Base-by-base conservation (phyloP, 2,888 invertebrate species). In the Scaptomyza caliginosa region DNA sequence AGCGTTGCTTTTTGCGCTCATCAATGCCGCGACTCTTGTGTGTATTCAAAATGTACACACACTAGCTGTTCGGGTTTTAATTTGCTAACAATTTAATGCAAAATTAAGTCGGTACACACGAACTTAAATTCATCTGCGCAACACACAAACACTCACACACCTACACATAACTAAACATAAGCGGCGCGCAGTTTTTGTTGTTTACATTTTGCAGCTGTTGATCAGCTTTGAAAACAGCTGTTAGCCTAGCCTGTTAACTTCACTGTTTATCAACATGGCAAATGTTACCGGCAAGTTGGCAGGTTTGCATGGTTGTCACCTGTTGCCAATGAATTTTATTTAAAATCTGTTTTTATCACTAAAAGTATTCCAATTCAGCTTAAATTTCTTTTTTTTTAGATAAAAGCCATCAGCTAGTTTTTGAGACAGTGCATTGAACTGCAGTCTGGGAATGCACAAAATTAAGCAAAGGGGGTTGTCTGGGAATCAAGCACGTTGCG, bases 341-440 rank as follows among this genome's bases (percentile, higher is more conserved):
- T 45, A 17, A 23, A 32, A 40, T 28, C 16, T 7, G n/a, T 8
- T 11, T 45, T 34, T 36, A 21, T 28, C 8, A 16, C 17, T 10
- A n/a, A 19, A 16, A 7, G 16, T 6, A 13, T 8, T 8, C 10
- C 11, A 32, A 6, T 24, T 17, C n/a, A 17, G 21, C 8, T 6
- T 13, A 16, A n/a, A n/a, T n/a, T n/a, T n/a, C 10, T 6, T 30
- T 43, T 8, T 49, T 13, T 39, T 42, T 50, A 21, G 55, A 30
- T 48, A 48, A 62, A 60, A 38, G 34, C 19, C 16, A 45, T 46
- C 24, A 28, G 16, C 26, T 28, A 40, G 21, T 11, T 30, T 40
- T 46, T 16, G 4, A 66, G 76, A 24, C 57, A 83, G 80, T 83
- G 74, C 86, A 85, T 70, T 85, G 76, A 87, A 85, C 83, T 81